Percentiles rank a stretch among this genome's conserved stretches.
Evolutionary conservation across 2,113 vertebrate species (phyloP).

Genomic region (Ciconia stormi): DNA sequence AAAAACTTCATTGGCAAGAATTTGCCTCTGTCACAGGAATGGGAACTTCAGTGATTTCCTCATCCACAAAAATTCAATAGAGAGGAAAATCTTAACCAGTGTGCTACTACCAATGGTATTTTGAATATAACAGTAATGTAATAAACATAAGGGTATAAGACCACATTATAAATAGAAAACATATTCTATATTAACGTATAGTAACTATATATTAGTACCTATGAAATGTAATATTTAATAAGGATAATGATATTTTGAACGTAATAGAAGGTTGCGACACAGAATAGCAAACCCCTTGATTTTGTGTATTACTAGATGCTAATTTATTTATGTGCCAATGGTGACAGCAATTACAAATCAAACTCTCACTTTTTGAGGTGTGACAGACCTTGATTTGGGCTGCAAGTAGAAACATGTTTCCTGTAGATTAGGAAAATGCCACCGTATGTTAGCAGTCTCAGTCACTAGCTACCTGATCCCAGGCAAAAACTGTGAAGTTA

Average conservation of each 20-base stretch:
- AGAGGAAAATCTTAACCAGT: neutral
- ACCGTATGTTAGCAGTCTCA: neutral
- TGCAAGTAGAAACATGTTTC: neutral
- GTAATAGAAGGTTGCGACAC: neutral
- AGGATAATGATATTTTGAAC: neutral
- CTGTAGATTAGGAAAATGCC: neutral
- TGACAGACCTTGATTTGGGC: neutral
- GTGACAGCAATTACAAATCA: neutral
- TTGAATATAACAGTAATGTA: neutral
- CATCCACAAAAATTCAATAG: neutral
- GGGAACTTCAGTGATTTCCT: neutral
- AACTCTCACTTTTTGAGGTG: neutral
- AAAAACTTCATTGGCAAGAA: neutral
- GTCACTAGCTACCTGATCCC: neutral
- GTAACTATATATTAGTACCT: neutral
- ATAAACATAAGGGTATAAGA: neutral
- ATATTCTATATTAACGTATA: neutral
- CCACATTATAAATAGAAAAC: neutral
- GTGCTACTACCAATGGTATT: neutral
- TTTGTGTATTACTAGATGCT: neutral
- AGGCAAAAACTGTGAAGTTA: neutral
- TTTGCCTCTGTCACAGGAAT: neutral
- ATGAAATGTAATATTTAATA: neutral
- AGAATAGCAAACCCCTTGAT: neutral
- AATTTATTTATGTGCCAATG: neutral